Evolutionary conservation across 2,888 invertebrate species (phyloP), one percentile per base, ranked within the genome.

Genomic region (Pecten maximus): DNA sequence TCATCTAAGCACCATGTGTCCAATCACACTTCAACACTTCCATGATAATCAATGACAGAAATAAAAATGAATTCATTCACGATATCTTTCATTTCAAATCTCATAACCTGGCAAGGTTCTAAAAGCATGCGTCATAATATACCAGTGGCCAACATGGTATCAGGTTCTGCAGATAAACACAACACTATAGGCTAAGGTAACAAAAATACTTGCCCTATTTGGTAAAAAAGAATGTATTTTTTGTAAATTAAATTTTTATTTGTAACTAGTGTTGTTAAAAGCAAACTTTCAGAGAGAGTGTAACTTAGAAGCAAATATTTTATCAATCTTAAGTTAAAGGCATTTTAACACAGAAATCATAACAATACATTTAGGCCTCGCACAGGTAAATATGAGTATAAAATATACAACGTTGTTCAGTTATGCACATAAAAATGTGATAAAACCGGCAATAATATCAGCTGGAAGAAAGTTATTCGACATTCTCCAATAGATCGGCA

Each of bases 1-100:
- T 74, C 28, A 74, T 35, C 74, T 74, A 74, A 74, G 74, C 74
- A 74, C 74, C 74, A 35, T 35, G 74, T 74, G 60, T 74, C 35
- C 74, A 35, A 12, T 35, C 74, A 16, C 74, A 74, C 15, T 35
- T 6, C 28, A 74, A 74, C 74, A 74, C 74, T 74, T 74, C 74
- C 19, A 28, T 74, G 10, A 74, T 74, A 6, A 74, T 23, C 8
- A 74, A 74, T 74, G 74, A 74, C 15, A 16, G 28, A 74, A 74
- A 74, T 74, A 28, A 74, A 74, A 74, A 74, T 74, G 74, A 74
- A 23, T 28, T 15, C 74, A 35, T 74, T 35, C 74, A 74, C 74
- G 35, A 74, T 35, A 74, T 35, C 74, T 74, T 74, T 74, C 74
- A 74, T 74, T 74, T 35, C 74, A 74, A 28, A 74, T 28, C 74